phyloP scores from a whole-genome alignment of 2,888 invertebrate genomes.

The Cheilosia pagana region DNA sequence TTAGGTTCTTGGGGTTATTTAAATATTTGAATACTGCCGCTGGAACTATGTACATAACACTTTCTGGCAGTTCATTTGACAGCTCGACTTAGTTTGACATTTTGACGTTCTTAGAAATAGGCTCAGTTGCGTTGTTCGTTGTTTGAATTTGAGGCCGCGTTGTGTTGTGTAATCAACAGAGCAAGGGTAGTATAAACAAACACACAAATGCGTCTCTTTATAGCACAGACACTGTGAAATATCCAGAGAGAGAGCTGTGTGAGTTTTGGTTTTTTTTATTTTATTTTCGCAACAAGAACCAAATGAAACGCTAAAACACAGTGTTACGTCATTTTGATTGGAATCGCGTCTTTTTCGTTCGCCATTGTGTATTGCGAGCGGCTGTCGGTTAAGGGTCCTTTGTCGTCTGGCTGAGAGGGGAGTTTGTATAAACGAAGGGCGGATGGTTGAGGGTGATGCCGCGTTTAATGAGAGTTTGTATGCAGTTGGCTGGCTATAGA shows the following conservation, averaged over 20 bases:
- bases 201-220: conserved; percentile 18
- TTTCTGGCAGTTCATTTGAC: conserved; percentile 28
- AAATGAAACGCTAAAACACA: conserved; percentile 38
- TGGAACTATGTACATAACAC: background rate
- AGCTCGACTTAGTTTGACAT: background rate
- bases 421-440: conserved; percentile 32
- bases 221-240: conserved; percentile 16
- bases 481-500: conserved; percentile 23
- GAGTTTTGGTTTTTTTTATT: conserved; percentile 1
- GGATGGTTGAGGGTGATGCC: conserved; percentile 18
- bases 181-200: conserved; percentile 49
- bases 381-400: conserved; percentile 11
- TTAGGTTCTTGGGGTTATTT: conserved; percentile 43
- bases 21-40: conserved; percentile 17
- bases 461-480: conserved; percentile 49
- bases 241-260: conserved; percentile 46
- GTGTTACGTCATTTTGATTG: conserved; percentile 70
- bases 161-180: conserved; percentile 67
- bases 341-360: conserved; percentile 23
- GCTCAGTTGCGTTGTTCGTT: background rate
- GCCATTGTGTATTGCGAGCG: conserved; percentile 3
- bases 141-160: conserved; percentile 22
- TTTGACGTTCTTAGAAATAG: background rate
- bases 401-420: conserved; percentile 61
- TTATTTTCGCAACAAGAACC: conserved; percentile 24